These are phyloP conservation scores for Rousettus madagascariensis DNA, from an alignment of 2,797 vertebrate species.

Conservation along the genomic window DNA sequence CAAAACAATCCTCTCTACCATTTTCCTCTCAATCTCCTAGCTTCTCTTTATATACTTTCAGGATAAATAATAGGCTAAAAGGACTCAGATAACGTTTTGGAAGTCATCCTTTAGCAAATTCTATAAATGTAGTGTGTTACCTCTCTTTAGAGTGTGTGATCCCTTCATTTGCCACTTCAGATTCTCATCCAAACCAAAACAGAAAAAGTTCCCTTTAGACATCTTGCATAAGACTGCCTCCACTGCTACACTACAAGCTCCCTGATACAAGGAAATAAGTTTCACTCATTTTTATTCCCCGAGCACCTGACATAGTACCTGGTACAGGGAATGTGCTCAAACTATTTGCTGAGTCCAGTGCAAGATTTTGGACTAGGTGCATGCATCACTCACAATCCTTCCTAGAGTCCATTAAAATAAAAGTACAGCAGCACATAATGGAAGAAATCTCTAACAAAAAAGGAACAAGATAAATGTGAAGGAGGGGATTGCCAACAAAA, in stretches of 20 bases:
- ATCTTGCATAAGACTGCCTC: background rate
- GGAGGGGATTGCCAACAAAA: background rate
- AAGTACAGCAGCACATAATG: background rate
- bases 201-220: background rate
- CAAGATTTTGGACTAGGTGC: background rate
- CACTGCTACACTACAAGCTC: background rate
- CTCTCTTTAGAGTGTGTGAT: background rate
- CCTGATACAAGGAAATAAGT: constrained; percentile 12
- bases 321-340: background rate
- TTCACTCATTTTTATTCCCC: background rate
- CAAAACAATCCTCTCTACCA: constrained; percentile 10
- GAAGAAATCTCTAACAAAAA: constrained; percentile 41
- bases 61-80: background rate
- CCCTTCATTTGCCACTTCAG: background rate
- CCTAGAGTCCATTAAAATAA: constrained; percentile 27
- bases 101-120: constrained; percentile 20
- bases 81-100: background rate
- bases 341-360: background rate
- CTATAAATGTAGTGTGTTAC: background rate
- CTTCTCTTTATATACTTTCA: background rate
- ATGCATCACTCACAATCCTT: background rate
- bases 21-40: background rate
- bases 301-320: background rate
- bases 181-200: constrained; percentile 2
- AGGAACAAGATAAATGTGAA: background rate